Conservation (phyloP, 2,888 invertebrate species). For the Petrolisthes manimaculis region DNA sequence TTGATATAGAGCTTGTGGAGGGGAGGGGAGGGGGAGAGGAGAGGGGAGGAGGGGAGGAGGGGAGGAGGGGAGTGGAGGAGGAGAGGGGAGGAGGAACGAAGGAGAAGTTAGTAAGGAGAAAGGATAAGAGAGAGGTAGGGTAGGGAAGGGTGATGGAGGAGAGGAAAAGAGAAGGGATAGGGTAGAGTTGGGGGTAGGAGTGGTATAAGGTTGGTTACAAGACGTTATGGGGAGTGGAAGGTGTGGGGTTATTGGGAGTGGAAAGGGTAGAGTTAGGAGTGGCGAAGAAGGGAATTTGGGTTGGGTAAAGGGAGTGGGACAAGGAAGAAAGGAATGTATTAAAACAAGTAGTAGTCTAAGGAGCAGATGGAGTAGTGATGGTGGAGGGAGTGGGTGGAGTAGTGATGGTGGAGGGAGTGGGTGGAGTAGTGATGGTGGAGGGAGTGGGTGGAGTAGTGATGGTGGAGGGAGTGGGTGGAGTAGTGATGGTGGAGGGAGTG, state of each 20-base stretch:
- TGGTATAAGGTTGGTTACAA: neutral
- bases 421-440: no score
- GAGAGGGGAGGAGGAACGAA: neutral
- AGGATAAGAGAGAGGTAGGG: neutral
- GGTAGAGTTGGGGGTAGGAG: neutral
- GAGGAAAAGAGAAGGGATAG: neutral
- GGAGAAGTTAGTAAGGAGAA: neutral
- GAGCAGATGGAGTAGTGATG: neutral
- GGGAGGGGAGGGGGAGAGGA: neutral
- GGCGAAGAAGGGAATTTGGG: neutral
- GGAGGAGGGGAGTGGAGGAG: neutral
- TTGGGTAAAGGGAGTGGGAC: neutral
- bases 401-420: no score
- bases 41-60: neutral
- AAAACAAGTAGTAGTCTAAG: no score
- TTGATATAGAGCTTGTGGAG: neutral
- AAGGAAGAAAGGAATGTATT: neutral
- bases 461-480: no score
- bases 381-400: no score
- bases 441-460: no score
- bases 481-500: no score
- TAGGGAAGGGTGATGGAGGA: neutral
- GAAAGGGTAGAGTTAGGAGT: neutral
- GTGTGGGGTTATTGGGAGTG: neutral
- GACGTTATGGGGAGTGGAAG: neutral